A percentile compares a stretch with the other conserved stretches of the same genome.
These are phyloP conservation scores for Episyrphus balteatus DNA, from an alignment of 1,140 invertebrate genomes.

Conservation along the genomic window DNA sequence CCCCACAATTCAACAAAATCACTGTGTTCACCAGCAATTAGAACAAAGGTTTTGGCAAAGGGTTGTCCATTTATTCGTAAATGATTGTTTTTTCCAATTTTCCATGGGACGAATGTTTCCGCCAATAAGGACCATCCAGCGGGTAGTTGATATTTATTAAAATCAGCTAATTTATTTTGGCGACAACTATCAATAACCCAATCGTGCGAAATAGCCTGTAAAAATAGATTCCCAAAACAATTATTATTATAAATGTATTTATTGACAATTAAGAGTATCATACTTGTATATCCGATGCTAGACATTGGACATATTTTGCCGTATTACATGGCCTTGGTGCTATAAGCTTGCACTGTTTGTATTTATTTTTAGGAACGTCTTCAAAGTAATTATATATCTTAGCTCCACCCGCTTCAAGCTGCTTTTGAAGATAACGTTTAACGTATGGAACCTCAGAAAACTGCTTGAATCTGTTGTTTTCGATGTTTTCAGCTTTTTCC, in stretches of 20 bases:
- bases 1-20: conserved; percentile 46
- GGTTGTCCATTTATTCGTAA: conserved; percentile 15
- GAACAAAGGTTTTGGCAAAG: conserved; percentile 41
- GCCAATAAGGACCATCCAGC: conserved; percentile 43
- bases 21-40: conserved; percentile 38
- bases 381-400: conserved; percentile 45
- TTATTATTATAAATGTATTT: too few relatives aligned
- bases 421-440: conserved; percentile 43
- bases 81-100: too few relatives aligned
- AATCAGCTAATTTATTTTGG: conserved; percentile 29
- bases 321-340: conserved; percentile 48
- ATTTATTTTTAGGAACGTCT: conserved; percentile 43
- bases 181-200: conserved; percentile 46
- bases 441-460: conserved; percentile 40
- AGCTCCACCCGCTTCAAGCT: conserved; percentile 44
- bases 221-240: background rate
- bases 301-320: conserved; percentile 45
- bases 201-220: conserved; percentile 39
- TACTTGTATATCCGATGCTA: conserved; percentile 40
- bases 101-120: conserved; percentile 20
- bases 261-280: background rate
- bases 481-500: background rate
- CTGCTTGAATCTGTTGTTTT: conserved; percentile 36
- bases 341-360: conserved; percentile 41
- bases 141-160: conserved; percentile 39